Evolutionary conservation across 2,888 invertebrate genomes (phyloP), one percentile per base, ranked within the genome.

Genomic region (Saturnia japonica): DNA sequence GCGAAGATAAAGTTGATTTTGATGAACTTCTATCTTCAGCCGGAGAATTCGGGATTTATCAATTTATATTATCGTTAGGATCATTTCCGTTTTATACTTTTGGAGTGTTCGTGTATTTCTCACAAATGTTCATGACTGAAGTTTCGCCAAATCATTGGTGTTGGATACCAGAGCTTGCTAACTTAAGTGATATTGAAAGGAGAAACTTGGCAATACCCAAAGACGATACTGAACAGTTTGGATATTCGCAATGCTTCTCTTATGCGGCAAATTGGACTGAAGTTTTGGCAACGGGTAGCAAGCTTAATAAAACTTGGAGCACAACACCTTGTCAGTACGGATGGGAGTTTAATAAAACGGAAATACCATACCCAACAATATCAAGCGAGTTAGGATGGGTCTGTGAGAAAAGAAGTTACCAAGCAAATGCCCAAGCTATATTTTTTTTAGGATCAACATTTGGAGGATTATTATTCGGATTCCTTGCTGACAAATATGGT

Each of bases 321-420:
- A 83, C 77, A 43, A 78, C 80, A 43, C 78, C 85, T 11, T 90
- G 89, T 78, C 79, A 82, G 76, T 69, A 85, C 71, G 90, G 90
- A 70, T 90, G 89, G 90, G 89, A 90, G 72, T 89, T 86, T 51
- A 85, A 89, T 71, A 82, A 78, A 76, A 82, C 83, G 42, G 89
- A 89, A 70, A 88, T 90, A 75, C 89, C 90, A 2, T 90, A 90
- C 72, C 81, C 86, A 16, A 90, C 89, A 0, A 86, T 89, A 75
- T 82, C 88, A 11, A 90, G 87, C 70, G 88, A 89, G 34, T 71
- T 85, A 64, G 88, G 81, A 73, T 90, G 90, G 89, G 89, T 90
- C 2, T 90, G 89, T 67, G 85, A 86, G 16, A 89, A 80, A 71
- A 81, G 82, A 54, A 88, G 87, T 72, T 88, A 89, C 71, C 89